A percentile compares a stretch with the other conserved stretches of the same genome.
phyloP scores from a whole-genome alignment of 1,140 invertebrate species.

The Ridgeia piscesae region DNA sequence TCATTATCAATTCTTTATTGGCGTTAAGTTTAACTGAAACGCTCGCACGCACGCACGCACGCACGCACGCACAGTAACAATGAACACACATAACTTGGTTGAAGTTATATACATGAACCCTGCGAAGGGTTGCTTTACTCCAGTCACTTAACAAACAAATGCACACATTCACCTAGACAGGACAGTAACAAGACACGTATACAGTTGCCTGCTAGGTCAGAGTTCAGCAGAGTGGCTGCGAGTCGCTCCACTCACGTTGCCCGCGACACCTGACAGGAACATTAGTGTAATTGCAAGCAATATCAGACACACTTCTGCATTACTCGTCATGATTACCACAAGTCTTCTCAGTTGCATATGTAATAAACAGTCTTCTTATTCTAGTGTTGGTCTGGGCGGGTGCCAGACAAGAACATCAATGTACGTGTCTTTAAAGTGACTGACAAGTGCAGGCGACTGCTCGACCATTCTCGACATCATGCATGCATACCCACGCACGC shows the following conservation, averaged over 20 bases:
- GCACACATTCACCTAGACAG: conserved; percentile 3
- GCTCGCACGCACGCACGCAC: too few relatives aligned
- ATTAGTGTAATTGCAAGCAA: not conserved
- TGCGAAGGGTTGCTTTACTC: not conserved
- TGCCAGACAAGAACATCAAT: not conserved
- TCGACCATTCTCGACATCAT: not conserved
- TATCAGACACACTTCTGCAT: not conserved
- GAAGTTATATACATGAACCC: not conserved
- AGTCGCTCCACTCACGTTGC: not conserved
- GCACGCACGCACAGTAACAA: not conserved
- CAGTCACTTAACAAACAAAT: conserved; percentile 1
- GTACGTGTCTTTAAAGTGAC: not conserved
- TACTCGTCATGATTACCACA: not conserved
- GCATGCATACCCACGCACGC: not conserved
- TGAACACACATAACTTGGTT: not conserved
- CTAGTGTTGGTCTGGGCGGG: not conserved
- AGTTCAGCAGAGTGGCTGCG: not conserved
- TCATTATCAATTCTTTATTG: too few relatives aligned
- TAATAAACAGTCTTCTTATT: not conserved
- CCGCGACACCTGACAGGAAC: not conserved
- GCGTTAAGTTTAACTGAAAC: too few relatives aligned
- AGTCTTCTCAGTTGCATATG: not conserved
- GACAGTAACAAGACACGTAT: not conserved
- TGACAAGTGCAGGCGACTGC: not conserved
- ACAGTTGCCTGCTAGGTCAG: not conserved